Conservation (phyloP, 2,888 invertebrate species). For the Helicoverpa assulta region DNA sequence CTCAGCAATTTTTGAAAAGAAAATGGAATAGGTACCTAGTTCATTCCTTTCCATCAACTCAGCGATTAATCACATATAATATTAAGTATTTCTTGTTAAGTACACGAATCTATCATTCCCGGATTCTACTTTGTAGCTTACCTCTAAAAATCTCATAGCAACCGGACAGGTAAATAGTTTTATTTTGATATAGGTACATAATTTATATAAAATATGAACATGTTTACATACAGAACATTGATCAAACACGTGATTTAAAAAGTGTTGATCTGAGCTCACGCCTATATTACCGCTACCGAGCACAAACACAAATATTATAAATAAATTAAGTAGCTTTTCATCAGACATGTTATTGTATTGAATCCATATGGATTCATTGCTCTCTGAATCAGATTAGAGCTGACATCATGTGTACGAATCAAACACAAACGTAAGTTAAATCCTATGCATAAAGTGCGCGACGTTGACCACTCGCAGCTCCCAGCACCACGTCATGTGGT, state of each 20-base stretch:
- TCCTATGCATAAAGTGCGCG: background rate
- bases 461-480: background rate
- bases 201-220: slow-evolving; percentile 14
- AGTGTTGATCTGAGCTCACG: slow-evolving; percentile 11
- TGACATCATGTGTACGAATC: slow-evolving; percentile 36
- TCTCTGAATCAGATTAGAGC: slow-evolving; percentile 35
- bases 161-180: background rate
- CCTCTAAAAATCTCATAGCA: background rate
- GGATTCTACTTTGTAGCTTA: background rate
- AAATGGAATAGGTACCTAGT: slow-evolving; percentile 12
- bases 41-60: slow-evolving; percentile 4
- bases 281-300: slow-evolving; percentile 4
- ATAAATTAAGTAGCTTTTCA: slow-evolving; percentile 49
- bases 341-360: slow-evolving; percentile 45
- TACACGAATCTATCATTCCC: background rate
- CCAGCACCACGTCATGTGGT: background rate
- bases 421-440: background rate
- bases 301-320: slow-evolving; percentile 25
- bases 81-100: background rate
- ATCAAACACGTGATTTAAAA: slow-evolving; percentile 29
- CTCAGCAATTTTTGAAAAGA: slow-evolving; percentile 35
- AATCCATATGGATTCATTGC: slow-evolving; percentile 37
- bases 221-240: slow-evolving; percentile 20
- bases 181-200: slow-evolving; percentile 4
- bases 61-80: background rate